Conservation (phyloP, 2,888 invertebrate species). For the Pyrocoelia pectoralis region DNA sequence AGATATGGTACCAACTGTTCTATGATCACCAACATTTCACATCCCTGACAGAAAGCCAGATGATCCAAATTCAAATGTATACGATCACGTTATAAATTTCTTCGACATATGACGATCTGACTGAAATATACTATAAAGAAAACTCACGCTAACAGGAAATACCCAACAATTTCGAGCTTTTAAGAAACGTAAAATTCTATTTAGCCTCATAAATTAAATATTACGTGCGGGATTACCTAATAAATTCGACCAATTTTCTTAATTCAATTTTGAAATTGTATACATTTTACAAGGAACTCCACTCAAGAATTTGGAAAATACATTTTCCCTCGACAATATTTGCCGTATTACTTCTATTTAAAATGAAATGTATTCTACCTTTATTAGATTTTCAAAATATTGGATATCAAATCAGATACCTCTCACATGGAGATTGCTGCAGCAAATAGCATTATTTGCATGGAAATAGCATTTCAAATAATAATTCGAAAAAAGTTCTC, state of each 20-base stretch:
- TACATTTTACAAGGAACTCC: constrained; percentile 5
- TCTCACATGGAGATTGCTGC: background rate
- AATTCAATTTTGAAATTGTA: background rate
- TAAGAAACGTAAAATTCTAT: constrained; percentile 2
- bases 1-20: constrained; percentile 32
- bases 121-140: constrained; percentile 5
- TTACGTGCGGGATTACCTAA: background rate
- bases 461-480: constrained; percentile 9
- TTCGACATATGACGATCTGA: constrained; percentile 2
- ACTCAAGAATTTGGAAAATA: background rate
- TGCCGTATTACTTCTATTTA: background rate
- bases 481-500: constrained; percentile 1
- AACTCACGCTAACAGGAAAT: background rate
- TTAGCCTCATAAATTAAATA: background rate
- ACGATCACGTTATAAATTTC: constrained; percentile 19
- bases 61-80: constrained; percentile 24
- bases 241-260: background rate
- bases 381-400: constrained; percentile 8
- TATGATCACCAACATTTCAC: constrained; percentile 19
- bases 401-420: background rate
- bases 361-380: background rate
- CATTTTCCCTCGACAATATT: background rate
- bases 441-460: constrained; percentile 8
- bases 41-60: constrained; percentile 22
- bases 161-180: background rate